Conservation (phyloP, 2,888 invertebrate genomes). For the Leptinotarsa tumamoca region DNA sequence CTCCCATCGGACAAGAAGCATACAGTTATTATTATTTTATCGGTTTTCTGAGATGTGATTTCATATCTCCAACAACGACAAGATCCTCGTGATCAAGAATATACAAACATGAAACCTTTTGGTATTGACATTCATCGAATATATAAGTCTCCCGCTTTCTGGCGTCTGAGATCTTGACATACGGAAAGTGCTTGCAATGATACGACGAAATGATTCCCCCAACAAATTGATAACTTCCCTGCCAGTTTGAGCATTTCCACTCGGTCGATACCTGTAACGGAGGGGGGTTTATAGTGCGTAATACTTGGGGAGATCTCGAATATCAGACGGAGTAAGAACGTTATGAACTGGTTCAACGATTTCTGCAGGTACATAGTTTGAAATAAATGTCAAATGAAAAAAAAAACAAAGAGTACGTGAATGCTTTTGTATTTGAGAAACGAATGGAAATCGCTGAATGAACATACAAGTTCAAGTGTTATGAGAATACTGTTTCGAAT, state of each 20-base stretch:
- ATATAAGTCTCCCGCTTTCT: slow-evolving; percentile 5
- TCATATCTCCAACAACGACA: too few relatives aligned
- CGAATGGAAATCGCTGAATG: too few relatives aligned
- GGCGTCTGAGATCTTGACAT: slow-evolving; percentile 1
- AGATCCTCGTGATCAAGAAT: not conserved
- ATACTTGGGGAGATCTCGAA: slow-evolving; percentile 20
- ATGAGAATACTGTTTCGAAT: too few relatives aligned
- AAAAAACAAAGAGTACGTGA: too few relatives aligned
- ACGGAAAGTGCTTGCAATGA: slow-evolving; percentile 21
- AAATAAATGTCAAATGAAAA: too few relatives aligned
- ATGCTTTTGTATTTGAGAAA: too few relatives aligned
- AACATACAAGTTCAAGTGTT: too few relatives aligned
- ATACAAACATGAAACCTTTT: slow-evolving; percentile 4
- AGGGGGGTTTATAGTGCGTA: slow-evolving; percentile 13
- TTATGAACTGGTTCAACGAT: too few relatives aligned
- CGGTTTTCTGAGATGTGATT: too few relatives aligned
- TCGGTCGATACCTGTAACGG: slow-evolving; percentile 22
- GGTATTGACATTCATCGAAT: slow-evolving; percentile 11
- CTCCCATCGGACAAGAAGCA: too few relatives aligned
- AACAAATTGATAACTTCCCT: slow-evolving; percentile 25
- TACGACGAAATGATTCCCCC: slow-evolving; percentile 23
- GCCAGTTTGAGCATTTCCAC: slow-evolving; percentile 6
- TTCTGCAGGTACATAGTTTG: not conserved
- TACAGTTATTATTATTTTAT: too few relatives aligned
- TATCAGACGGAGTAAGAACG: slow-evolving; percentile 7